Conservation (phyloP, 1,140 invertebrate genomes). For the Goniozus legneri region DNA sequence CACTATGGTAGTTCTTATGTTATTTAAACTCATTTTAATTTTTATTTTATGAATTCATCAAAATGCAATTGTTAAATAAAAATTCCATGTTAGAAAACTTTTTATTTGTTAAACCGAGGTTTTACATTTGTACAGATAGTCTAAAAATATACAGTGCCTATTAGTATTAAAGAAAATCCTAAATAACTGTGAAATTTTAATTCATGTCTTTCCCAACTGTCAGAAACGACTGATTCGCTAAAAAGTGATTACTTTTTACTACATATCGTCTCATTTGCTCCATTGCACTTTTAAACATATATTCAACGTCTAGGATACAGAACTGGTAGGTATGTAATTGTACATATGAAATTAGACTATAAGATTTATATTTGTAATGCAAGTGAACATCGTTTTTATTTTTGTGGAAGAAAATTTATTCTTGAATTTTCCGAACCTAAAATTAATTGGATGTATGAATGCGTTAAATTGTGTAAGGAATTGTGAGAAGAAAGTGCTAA, state of each 20-base stretch:
- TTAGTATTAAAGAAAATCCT: constrained; percentile 3
- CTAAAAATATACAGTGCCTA: not conserved
- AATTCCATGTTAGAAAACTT: constrained; percentile 9
- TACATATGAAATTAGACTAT: constrained; percentile 46
- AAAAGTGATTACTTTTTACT: constrained; percentile 12
- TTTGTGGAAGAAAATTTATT: constrained; percentile 47
- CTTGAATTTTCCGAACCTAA: constrained; percentile 40
- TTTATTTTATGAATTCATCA: not conserved
- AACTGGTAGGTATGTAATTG: constrained; percentile 36
- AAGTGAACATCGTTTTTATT: constrained; percentile 41
- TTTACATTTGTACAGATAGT: not conserved
- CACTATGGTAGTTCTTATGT: constrained; percentile 11
- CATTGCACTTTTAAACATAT: constrained; percentile 27
- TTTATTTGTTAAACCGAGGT: constrained; percentile 8
- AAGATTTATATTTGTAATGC: constrained; percentile 48
- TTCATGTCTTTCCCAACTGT: constrained; percentile 1
- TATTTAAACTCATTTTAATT: constrained; percentile 6
- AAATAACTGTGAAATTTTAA: constrained; percentile 4
- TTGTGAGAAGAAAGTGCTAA: constrained; percentile 17
- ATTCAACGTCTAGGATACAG: constrained; percentile 30
- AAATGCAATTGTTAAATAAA: not conserved
- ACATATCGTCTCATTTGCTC: constrained; percentile 34
- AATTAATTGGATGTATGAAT: constrained; percentile 32
- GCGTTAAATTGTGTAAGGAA: too few relatives aligned
- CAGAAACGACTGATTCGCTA: not conserved